Percentiles rank a stretch among this genome's conserved stretches.
These are phyloP conservation scores for Labia minor DNA, from an alignment of 2,888 invertebrate genomes.

Conservation along the genomic window DNA sequence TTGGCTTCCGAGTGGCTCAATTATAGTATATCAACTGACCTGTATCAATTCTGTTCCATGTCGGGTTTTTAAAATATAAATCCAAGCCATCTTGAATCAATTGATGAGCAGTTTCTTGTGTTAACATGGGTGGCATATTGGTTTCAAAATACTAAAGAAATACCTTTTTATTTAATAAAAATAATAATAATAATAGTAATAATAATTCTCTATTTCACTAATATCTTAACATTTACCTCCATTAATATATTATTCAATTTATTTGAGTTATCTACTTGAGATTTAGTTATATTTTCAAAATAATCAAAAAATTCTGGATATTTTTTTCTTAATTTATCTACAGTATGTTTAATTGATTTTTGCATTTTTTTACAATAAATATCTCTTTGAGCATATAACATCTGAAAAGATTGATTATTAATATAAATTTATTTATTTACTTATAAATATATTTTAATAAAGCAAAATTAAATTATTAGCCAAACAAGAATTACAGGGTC, in stretches of 20 bases:
- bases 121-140: no score
- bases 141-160: no score
- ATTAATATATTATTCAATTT: neutral
- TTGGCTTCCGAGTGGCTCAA: no score
- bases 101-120: no score
- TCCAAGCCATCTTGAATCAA: no score
- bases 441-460: neutral
- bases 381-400: neutral
- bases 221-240: neutral
- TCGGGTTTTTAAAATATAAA: no score
- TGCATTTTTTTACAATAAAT: neutral
- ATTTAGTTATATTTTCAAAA: neutral
- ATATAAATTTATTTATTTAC: neutral
- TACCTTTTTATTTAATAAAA: no score
- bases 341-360: neutral
- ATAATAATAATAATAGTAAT: no score
- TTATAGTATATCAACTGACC: no score
- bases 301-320: neutral
- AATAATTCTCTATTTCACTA: no score
- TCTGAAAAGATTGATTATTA: neutral
- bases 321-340: neutral
- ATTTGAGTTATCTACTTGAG: neutral
- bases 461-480: neutral
- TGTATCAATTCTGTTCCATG: no score
- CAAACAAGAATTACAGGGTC: constrained; percentile 52